Base-by-base conservation (phyloP, 2,113 vertebrate genomes). In the Aegypius monachus region DNA sequence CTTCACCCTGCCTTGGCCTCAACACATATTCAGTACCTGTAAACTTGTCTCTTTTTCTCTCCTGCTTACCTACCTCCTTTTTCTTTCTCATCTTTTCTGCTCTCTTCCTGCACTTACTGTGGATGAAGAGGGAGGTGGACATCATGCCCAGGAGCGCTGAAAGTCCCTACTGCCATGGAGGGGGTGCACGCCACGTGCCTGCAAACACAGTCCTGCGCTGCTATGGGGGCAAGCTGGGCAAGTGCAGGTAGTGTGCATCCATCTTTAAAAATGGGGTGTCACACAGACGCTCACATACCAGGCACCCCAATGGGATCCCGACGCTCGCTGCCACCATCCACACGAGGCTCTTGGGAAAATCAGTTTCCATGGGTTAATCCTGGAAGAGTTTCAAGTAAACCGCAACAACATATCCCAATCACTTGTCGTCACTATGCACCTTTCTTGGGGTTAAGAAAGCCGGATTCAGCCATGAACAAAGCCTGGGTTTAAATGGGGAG, bases 311-410 rank as follows among this genome's bases (percentile, higher is more conserved):
- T 0, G 65, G 25, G 48, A 78, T 91, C 70, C 56, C 5, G 2
- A 40, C 2, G 9, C 29, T 67, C 0, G 0, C 62, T 29, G 65
- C 0, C 7, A 77, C 22, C 11, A 3, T 14, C 77, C 59, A 40
- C 43, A 27, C 0, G 0, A 90, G 25, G 55, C 32, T 70, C 45
- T 36, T 6, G 17, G 56, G 53, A 88, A 92, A 91, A 65, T 56
- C 43, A 25, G 36, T 78, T 66, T 88, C 66, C 86, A 56, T 3
- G 26, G 47, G 23, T 89, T 86, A 88, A 68, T 63, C 47, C 72
- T 56, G 32, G 29, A 81, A 61, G 50, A 53, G 47, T 71, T 70
- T 83, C 34, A 77, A 73, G 75, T 11, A 81, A 81, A 77, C 27
- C 2, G 2, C 40, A 21, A 22, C 16, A 38, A 36, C 5, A 3